Base-by-base conservation (phyloP, 2,888 invertebrate species). In the Coenonympha arcania region DNA sequence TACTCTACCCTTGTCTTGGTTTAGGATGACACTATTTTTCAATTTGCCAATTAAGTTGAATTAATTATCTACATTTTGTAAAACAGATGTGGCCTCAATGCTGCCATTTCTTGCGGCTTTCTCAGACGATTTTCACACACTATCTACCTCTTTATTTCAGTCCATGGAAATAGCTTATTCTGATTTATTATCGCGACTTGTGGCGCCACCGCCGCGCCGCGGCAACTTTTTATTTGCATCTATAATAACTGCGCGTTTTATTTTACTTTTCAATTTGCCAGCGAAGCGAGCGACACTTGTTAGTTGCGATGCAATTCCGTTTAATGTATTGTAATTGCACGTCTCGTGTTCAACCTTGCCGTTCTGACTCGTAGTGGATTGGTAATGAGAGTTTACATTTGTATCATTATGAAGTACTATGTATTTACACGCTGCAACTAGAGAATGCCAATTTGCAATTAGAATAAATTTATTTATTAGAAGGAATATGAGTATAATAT, bases 201-300 rank as follows among this genome's bases (percentile, higher is more conserved):
- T 71, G 76, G 75, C 76, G 75, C 73, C 74, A 64, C 51, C 33
- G 42, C 47, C 45, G 46, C 41, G 50, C 49, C 58, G n/a, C n/a
- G n/a, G n/a, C n/a, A n/a, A n/a, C n/a, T 68, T 64, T 66, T 68
- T 65, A 66, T 71, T 65, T 63, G 61, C 55, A 56, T 63, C 63
- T 65, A 59, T 66, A 68, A 67, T 69, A 66, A 68, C 65, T 61
- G 54, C 60, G 59, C 30, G 24, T 45, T 51, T 66, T 55, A 66
- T 66, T 66, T 65, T 63, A 54, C 55, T 57, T 54, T 62, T 61
- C 54, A 60, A 59, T 59, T 54, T 58, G 56, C 56, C 48, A 54
- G 43, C 43, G 42, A 34, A 56, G 55, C 55, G 43, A 52, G 43
- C 31, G 48, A 42, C 41, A 44, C 48, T 54, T 48, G 53, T 52